Percentiles rank a stretch among this genome's conserved stretches.
Conservation (phyloP, 2,888 invertebrate genomes). For the Volucella inanis region DNA sequence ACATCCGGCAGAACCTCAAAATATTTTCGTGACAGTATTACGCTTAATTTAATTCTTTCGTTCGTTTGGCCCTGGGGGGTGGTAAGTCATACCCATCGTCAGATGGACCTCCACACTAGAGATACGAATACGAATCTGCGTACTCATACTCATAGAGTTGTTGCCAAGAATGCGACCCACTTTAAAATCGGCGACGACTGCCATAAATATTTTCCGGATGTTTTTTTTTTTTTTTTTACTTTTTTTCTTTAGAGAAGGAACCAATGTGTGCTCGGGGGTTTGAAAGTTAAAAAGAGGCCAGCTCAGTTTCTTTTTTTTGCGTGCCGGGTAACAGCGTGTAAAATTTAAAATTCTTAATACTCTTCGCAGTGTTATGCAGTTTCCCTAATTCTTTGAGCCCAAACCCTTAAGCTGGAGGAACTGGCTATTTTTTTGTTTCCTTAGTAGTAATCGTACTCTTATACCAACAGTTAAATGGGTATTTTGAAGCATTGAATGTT, state of each 20-base stretch:
- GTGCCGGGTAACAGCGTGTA: conserved; percentile 23
- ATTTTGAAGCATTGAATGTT: conserved; percentile 34
- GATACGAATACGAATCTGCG: conserved; percentile 9
- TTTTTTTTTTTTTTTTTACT: neutral
- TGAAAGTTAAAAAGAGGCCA: neutral
- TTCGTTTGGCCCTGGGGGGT: conserved; percentile 12
- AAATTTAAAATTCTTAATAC: conserved; percentile 21
- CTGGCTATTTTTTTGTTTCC: neutral
- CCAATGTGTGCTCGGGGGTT: conserved; percentile 2
- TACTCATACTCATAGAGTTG: conserved; percentile 12
- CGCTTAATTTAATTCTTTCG: conserved; percentile 53
- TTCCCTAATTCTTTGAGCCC: neutral
- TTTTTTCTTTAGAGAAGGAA: neutral
- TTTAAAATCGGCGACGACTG: conserved; percentile 51
- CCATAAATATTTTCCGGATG: conserved; percentile 43
- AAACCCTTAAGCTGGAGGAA: neutral
- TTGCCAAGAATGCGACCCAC: conserved; percentile 64
- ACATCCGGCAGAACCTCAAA: conserved; percentile 38
- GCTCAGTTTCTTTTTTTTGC: conserved; percentile 34
- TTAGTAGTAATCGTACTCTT: neutral
- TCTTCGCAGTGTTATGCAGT: conserved; percentile 34
- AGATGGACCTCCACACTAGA: neutral
- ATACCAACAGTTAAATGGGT: conserved; percentile 42
- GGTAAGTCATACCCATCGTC: conserved; percentile 18
- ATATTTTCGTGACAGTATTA: conserved; percentile 44